Conservation (phyloP, 2,113 vertebrate genomes). For the Eira barbara region DNA sequence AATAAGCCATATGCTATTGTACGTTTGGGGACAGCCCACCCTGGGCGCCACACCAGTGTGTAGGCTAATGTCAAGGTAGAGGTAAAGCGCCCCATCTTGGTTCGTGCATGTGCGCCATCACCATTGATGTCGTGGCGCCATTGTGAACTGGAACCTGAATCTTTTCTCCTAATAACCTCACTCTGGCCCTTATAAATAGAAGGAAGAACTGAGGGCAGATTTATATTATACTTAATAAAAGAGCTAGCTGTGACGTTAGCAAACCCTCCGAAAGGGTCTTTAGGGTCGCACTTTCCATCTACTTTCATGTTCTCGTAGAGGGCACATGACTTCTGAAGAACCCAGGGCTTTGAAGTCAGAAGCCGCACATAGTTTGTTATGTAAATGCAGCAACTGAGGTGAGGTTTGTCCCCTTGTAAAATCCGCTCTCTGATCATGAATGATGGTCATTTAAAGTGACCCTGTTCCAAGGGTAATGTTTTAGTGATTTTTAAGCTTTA, state of each 20-base stretch:
- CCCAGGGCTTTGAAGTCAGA: background rate
- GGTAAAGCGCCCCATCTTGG: background rate
- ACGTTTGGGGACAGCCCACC: background rate
- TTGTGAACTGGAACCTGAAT: background rate
- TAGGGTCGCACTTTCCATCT: background rate
- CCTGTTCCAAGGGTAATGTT: background rate
- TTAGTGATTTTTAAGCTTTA: background rate
- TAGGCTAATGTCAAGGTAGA: background rate
- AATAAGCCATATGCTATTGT: background rate
- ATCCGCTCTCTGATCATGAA: background rate
- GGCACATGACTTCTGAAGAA: background rate
- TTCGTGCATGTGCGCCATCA: background rate
- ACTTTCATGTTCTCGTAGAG: background rate
- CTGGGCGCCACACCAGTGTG: background rate
- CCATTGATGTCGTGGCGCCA: background rate
- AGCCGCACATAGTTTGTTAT: background rate
- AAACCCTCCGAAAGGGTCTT: background rate
- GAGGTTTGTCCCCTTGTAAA: background rate
- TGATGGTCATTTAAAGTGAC: background rate
- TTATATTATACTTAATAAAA: background rate
- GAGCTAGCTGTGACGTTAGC: background rate
- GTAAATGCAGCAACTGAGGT: background rate
- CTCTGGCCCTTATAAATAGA: background rate
- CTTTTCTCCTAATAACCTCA: background rate
- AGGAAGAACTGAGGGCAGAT: background rate